These are phyloP conservation scores for Gryllus longicercus DNA, from an alignment of 2,888 invertebrate genomes.

Conservation along the genomic window DNA sequence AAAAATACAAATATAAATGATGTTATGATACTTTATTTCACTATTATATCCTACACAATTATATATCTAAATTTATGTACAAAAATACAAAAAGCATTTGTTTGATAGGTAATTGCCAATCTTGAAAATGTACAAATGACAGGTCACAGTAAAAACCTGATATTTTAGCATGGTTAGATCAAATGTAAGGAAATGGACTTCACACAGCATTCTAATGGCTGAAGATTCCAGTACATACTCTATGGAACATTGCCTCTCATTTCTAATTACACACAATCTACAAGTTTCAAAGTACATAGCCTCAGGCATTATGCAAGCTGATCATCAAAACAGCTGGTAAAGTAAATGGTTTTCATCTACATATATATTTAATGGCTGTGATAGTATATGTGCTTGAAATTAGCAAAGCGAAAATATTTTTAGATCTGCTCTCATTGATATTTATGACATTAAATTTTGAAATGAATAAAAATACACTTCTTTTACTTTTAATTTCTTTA, in stretches of 20 bases:
- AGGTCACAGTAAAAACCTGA: conserved; percentile 20
- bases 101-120: neutral
- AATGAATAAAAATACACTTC: too few species aligned
- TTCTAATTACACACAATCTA: conserved; percentile 20
- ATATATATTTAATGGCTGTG: too few species aligned
- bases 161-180: neutral
- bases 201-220: conserved; percentile 11
- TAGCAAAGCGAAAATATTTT: too few species aligned
- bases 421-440: too few species aligned
- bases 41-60: conserved; percentile 29
- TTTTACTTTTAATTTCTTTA: too few species aligned
- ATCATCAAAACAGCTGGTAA: too few species aligned
- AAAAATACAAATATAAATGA: neutral
- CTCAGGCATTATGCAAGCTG: too few species aligned
- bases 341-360: too few species aligned
- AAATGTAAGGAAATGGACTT: neutral
- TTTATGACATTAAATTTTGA: too few species aligned
- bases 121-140: neutral
- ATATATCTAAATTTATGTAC: conserved; percentile 31
- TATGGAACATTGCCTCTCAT: too few species aligned
- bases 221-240: too few species aligned
- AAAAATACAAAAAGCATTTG: conserved; percentile 35
- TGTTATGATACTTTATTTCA: neutral
- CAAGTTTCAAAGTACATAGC: neutral
- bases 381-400: too few species aligned